Conservation (phyloP, 2,888 invertebrate genomes). For the Desoria tigrina region DNA sequence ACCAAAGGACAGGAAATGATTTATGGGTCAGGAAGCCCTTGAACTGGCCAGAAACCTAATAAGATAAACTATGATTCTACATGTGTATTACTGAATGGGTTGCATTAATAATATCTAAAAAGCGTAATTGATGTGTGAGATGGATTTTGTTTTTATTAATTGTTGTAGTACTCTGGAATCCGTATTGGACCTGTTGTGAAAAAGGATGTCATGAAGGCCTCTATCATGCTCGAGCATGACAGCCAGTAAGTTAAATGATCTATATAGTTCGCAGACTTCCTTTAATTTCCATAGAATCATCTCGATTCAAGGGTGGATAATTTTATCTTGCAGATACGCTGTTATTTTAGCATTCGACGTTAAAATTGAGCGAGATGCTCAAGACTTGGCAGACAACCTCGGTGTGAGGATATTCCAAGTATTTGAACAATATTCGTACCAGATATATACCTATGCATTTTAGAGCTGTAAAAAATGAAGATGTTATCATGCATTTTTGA, state of each 20-base stretch:
- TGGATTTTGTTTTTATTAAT: constrained; percentile 12
- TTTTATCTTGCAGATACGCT: constrained; percentile 69
- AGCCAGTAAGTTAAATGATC: constrained; percentile 70
- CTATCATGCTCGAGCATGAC: constrained; percentile 99
- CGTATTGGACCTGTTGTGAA: constrained; percentile 99
- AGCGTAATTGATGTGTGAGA: background rate
- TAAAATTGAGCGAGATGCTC: constrained; percentile 95
- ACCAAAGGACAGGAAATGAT: constrained; percentile 23
- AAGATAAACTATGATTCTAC: constrained; percentile 15
- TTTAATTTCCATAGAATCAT: background rate
- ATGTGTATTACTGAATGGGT: constrained; percentile 12
- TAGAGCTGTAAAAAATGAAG: background rate
- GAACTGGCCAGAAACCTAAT: background rate
- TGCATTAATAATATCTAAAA: background rate
- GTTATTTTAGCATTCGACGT: constrained; percentile 99
- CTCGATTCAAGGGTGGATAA: background rate
- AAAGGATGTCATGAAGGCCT: constrained; percentile 98
- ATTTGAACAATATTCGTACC: constrained; percentile 14
- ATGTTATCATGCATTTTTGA: background rate
- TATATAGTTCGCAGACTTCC: background rate
- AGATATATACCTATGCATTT: constrained; percentile 35
- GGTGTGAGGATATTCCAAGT: constrained; percentile 86
- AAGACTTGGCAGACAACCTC: constrained; percentile 90
- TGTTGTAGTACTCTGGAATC: constrained; percentile 89
- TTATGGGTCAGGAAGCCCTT: constrained; percentile 30